phyloP scores from a whole-genome alignment of 2,113 vertebrate species.

The Dipodomys merriami region DNA sequence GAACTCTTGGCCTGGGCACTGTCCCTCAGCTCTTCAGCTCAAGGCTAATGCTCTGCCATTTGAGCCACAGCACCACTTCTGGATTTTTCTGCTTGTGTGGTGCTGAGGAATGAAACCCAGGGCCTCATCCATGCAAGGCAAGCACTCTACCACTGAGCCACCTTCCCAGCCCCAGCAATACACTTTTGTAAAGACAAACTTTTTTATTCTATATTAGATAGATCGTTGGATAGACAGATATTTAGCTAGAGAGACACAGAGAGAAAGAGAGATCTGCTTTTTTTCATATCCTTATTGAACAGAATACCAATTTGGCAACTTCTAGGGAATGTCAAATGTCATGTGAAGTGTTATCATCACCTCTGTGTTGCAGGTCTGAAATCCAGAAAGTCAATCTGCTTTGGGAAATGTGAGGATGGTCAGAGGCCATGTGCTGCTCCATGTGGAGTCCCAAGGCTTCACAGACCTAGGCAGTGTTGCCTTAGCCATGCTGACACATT shows the following conservation, averaged over 20 bases:
- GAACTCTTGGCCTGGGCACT: too few species aligned
- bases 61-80: too few species aligned
- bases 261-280: not conserved
- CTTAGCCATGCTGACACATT: constrained; percentile 89
- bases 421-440: not conserved
- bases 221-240: too few species aligned
- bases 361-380: not conserved
- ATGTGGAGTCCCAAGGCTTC: not conserved
- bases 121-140: too few species aligned
- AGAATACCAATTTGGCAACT: not conserved
- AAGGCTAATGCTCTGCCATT: too few species aligned
- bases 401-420: constrained; percentile 87
- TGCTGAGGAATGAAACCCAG: too few species aligned
- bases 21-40: too few species aligned
- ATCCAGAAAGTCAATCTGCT: constrained; percentile 87
- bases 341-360: not conserved
- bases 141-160: too few species aligned
- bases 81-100: too few species aligned
- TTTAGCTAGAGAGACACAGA: too few species aligned
- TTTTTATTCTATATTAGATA: too few species aligned
- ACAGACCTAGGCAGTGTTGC: constrained; percentile 84
- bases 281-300: not conserved
- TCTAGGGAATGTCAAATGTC: too few species aligned
- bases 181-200: not conserved
- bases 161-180: not conserved